phyloP scores from a whole-genome alignment of 2,797 vertebrate species.

The Champsocephalus gunnari region DNA sequence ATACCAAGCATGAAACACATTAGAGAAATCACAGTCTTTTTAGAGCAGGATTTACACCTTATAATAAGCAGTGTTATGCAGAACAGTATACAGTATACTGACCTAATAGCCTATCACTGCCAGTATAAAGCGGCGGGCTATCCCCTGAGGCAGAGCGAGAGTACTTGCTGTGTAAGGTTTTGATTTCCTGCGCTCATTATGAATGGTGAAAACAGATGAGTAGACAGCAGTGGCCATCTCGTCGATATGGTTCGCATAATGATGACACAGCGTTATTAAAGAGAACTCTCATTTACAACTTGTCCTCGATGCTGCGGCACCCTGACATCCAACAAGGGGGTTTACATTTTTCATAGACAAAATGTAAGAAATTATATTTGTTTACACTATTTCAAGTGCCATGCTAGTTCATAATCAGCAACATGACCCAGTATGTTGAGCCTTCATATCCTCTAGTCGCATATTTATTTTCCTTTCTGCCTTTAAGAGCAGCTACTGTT shows the following conservation, averaged over 20 bases:
- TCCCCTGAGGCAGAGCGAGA: constrained; percentile 43
- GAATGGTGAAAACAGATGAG: constrained; percentile 71
- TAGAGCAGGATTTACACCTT: constrained; percentile 40
- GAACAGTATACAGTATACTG: constrained; percentile 17
- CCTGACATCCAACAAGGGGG: neutral
- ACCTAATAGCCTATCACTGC: constrained; percentile 39
- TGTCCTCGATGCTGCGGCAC: neutral
- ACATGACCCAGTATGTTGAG: neutral
- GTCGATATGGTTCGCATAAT: constrained; percentile 57
- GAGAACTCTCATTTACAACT: constrained; percentile 33
- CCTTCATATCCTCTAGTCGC: constrained; percentile 10
- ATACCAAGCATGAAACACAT: constrained; percentile 27
- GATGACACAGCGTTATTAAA: constrained; percentile 57
- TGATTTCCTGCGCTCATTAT: constrained; percentile 73
- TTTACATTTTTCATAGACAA: neutral
- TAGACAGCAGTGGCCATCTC: constrained; percentile 58
- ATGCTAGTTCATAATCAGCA: neutral
- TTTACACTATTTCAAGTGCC: too few species aligned
- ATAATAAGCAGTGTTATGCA: constrained; percentile 23
- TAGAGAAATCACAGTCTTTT: constrained; percentile 18
- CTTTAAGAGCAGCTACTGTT: constrained; percentile 51
- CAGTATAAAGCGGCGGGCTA: constrained; percentile 24
- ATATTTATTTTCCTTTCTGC: constrained; percentile 17
- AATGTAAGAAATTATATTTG: too few species aligned
- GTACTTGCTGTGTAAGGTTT: constrained; percentile 61